Base-by-base conservation (phyloP, 2,888 invertebrate genomes). In the Lypha dubia region DNA sequence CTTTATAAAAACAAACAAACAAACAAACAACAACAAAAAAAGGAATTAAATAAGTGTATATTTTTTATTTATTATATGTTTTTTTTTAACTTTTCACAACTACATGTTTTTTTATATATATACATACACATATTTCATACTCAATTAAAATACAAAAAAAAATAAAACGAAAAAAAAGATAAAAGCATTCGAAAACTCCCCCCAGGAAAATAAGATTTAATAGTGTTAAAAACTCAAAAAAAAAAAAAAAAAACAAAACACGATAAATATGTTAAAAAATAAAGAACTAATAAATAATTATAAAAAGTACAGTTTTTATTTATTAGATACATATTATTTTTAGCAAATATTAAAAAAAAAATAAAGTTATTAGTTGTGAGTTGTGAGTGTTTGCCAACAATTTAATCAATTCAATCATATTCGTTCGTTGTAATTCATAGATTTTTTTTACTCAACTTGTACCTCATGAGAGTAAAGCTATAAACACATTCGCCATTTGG, bases 1-100 rank as follows among this genome's bases (percentile, higher is more conserved):
- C 67, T 63, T 80, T 67, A 73, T 56, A 80, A 32, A 67, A 60
- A 53, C 15, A 65, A 75, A 49, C 68, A 77, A 63, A 58, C 15
- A 63, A 76, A 81, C 68, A 77, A 63, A 17, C 49, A 56, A 74
- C 49, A 7, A 73, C 41, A 28, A 58, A 7, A 63, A 76, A 51
- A 74, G 65, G 38, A 76, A 65, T 60, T 44, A 77, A 79, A 35
- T 44, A 77, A 79, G 24, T 71, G 71, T 63, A 76, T n/a, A 83
- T 83, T 74, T 79, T 82, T 82, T 71, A 76, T 79, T 71, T 68
- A 71, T 75, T 79, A 63, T n/a, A n/a, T n/a, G n/a, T n/a, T n/a
- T n/a, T 71, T 68, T 83, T 83, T 38, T 65, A 70, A 58, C 65
- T 68, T 71, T 74, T 32, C 74, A 51, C 56, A 79, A 83, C 70